Base-by-base conservation (phyloP, 2,113 vertebrate genomes). In the Odontophorus gujanensis region DNA sequence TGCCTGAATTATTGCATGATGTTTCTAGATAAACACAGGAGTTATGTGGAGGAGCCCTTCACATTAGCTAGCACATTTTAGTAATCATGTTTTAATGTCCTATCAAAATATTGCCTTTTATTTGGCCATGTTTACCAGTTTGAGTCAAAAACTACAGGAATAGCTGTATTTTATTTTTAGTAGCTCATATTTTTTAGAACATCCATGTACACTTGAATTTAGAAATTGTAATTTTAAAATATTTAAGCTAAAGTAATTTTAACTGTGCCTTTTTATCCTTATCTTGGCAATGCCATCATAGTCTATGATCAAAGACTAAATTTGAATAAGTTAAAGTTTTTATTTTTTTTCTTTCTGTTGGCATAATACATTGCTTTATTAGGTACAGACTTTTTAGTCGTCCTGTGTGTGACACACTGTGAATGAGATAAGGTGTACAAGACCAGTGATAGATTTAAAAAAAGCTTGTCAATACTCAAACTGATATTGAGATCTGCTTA, bases 221-320 rank as follows among this genome's bases (percentile, higher is more conserved):
- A 82, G 87, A 94, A 89, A 82, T 87, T 57, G 55, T 85, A 77
- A 77, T 61, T 40, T 90, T 74, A 83, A 90, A 95, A 87, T 91
- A 85, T 87, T 90, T 87, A 84, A 91, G 32, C 25, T 76, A 26
- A 91, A 58, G 42, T 68, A 69, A 78, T 87, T 89, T 91, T 53
- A 76, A 84, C 82, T 58, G 13, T 76, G 36, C 62, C 48, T 93
- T 94, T 94, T 94, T 78, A 85, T 95, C 21, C 47, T 90, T 94
- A 76, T 87, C 67, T 93, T 82, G 81, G 38, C 7, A 62, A 58
- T 81, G 32, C 13, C 19, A 45, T 96, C 45, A 76, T 20, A 69
- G 45, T 34, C 40, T 89, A 6, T 85, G 92, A 92, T 92, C 74
- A 76, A 92, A 95, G 81, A 81, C 22, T 84, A 88, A 81, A 90